A percentile compares a stretch with the other conserved stretches of the same genome.
These are phyloP conservation scores for Tenodera sinensis DNA, from an alignment of 2,888 invertebrate genomes.

Conservation along the genomic window DNA sequence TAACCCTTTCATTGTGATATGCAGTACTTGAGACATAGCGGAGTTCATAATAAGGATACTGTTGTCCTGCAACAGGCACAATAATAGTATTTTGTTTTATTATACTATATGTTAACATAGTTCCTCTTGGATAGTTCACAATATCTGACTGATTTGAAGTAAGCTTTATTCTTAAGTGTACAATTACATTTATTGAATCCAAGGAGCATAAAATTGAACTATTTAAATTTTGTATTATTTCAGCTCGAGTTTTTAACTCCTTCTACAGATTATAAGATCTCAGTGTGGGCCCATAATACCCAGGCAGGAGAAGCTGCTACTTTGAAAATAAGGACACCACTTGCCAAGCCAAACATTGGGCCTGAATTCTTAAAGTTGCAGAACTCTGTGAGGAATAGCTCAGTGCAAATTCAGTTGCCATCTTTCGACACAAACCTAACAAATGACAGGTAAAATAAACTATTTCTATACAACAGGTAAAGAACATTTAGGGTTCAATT, in stretches of 20 bases:
- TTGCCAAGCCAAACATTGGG: neutral
- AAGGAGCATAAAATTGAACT: neutral
- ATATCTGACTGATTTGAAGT: too few relatives aligned
- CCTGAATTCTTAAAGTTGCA: neutral
- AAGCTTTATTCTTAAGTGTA: too few relatives aligned
- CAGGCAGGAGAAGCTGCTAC: neutral
- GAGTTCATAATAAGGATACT: too few relatives aligned
- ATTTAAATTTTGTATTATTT: neutral
- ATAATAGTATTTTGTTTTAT: too few relatives aligned
- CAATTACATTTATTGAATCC: too few relatives aligned
- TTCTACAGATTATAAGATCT: neutral
- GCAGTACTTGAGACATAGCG: too few relatives aligned
- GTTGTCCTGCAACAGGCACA: too few relatives aligned
- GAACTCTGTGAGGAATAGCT: neutral
- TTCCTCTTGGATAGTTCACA: too few relatives aligned
- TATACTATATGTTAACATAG: too few relatives aligned
- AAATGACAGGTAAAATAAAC: neutral
- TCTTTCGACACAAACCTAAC: neutral
- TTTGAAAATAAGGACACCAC: neutral
- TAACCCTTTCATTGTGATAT: too few relatives aligned
- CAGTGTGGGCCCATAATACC: neutral
- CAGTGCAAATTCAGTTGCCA: neutral
- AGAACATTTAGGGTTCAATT: too few relatives aligned
- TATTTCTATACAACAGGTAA: too few relatives aligned
- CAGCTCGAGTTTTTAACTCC: neutral